These are phyloP conservation scores for Poeciliopsis infans DNA, from an alignment of 2,797 vertebrate genomes.

Conservation along the genomic window DNA sequence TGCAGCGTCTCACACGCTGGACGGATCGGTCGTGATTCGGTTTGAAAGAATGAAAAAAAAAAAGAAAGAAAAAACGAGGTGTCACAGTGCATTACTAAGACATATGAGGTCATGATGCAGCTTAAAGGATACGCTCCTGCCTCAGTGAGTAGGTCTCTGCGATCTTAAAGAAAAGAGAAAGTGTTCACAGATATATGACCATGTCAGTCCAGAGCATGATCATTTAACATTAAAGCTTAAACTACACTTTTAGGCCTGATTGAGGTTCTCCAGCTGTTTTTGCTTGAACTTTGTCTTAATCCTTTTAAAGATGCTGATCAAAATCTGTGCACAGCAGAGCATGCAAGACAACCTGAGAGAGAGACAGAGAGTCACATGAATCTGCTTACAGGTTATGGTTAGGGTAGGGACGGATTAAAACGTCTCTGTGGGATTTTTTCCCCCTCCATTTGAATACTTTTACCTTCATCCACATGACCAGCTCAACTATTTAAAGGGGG, in stretches of 20 bases:
- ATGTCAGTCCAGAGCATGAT: constrained; percentile 8
- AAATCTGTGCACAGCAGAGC: constrained; percentile 30
- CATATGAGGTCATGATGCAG: neutral
- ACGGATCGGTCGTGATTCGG: constrained; percentile 8
- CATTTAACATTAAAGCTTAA: neutral
- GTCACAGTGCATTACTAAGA: constrained; percentile 5
- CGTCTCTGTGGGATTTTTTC: constrained; percentile 7
- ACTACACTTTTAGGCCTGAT: neutral
- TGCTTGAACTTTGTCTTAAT: constrained; percentile 36
- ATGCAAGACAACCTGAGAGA: constrained; percentile 37
- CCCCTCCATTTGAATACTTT: constrained; percentile 13
- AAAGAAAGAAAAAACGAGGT: neutral
- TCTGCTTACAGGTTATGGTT: constrained; percentile 20
- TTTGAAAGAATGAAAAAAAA: constrained; percentile 14
- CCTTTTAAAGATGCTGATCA: constrained; percentile 46
- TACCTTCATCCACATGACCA: constrained; percentile 3
- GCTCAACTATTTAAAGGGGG: neutral
- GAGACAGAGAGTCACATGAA: constrained; percentile 66
- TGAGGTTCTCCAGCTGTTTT: neutral
- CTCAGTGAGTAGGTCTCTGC: constrained; percentile 79
- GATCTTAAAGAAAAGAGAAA: constrained; percentile 61
- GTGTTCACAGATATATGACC: constrained; percentile 5
- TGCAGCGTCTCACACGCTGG: neutral
- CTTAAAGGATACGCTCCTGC: constrained; percentile 83
- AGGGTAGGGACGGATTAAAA: constrained; percentile 30